Conservation (phyloP, 2,113 vertebrate species). For the Phrynosoma platyrhinos region DNA sequence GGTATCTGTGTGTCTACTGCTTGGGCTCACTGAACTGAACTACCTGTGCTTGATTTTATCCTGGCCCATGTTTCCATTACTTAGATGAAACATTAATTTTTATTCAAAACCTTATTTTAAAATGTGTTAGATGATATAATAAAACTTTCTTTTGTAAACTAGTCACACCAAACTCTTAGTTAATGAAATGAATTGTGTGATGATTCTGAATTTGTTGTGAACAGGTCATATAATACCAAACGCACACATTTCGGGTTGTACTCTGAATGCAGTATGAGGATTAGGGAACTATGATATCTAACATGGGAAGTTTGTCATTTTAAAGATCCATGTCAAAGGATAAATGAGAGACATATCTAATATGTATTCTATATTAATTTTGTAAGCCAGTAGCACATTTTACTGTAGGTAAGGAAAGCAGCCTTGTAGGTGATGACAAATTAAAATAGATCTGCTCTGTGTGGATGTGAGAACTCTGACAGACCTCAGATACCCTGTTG, state of each 20-base stretch:
- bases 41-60: not conserved
- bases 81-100: not conserved
- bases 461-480: slow-evolving; percentile 53
- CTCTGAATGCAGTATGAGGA: not conserved
- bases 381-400: slow-evolving; percentile 40
- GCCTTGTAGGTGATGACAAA: slow-evolving; percentile 64
- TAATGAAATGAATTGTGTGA: not conserved
- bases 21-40: not conserved
- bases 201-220: not conserved
- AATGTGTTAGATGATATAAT: not conserved
- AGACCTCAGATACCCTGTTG: slow-evolving; percentile 42
- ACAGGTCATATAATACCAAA: not conserved
- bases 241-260: not conserved
- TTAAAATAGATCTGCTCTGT: slow-evolving; percentile 52
- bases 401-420: slow-evolving; percentile 52
- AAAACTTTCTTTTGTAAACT: not conserved
- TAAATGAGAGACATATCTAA: slow-evolving; percentile 44
- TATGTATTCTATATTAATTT: slow-evolving; percentile 39
- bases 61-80: not conserved
- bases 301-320: not conserved
- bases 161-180: not conserved
- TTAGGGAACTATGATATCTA: not conserved
- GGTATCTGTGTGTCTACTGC: not conserved
- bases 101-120: not conserved
- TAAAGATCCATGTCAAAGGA: not conserved